phyloP scores from a whole-genome alignment of 2,888 invertebrate genomes.

The Galeopsomyia nigrocyanea region DNA sequence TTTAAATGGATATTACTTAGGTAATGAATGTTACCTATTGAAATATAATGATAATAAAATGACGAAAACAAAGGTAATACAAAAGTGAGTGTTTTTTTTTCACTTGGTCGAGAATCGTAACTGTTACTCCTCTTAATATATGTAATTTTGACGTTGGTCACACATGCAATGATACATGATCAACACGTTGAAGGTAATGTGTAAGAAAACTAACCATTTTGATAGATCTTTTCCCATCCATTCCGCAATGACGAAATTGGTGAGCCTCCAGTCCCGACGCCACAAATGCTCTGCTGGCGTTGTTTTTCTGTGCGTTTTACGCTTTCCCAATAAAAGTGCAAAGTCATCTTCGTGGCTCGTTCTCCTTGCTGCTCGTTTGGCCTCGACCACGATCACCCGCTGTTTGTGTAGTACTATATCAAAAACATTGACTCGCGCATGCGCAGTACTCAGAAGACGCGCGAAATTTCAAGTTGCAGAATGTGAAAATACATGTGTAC shows the following conservation, averaged over 20 bases:
- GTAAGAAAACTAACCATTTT: constrained; percentile 59
- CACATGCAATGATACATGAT: neutral
- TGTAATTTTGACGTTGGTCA: too few species aligned
- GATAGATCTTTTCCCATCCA: constrained; percentile 60
- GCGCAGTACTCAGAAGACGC: too few species aligned
- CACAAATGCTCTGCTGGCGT: constrained; percentile 44
- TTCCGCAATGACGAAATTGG: constrained; percentile 27
- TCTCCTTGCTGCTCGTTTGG: neutral
- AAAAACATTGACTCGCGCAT: too few species aligned
- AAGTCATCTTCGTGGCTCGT: constrained; percentile 58
- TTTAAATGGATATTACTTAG: constrained; percentile 14
- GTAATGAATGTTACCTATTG: neutral
- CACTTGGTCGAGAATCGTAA: too few species aligned
- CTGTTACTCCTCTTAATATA: too few species aligned
- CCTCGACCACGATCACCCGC: too few species aligned
- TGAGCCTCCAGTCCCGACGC: constrained; percentile 50
- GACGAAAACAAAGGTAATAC: neutral
- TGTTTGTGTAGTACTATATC: too few species aligned
- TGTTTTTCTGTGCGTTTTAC: constrained; percentile 57
- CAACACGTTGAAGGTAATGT: neutral
- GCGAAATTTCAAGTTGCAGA: too few species aligned
- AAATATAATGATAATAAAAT: neutral
- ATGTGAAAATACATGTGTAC: too few species aligned
- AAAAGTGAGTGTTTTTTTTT: too few species aligned
- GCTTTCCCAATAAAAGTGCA: constrained; percentile 60